Percentiles rank a stretch among this genome's conserved stretches.
Conservation (phyloP, 2,797 vertebrate species). For the Uromys caudimaculatus region DNA sequence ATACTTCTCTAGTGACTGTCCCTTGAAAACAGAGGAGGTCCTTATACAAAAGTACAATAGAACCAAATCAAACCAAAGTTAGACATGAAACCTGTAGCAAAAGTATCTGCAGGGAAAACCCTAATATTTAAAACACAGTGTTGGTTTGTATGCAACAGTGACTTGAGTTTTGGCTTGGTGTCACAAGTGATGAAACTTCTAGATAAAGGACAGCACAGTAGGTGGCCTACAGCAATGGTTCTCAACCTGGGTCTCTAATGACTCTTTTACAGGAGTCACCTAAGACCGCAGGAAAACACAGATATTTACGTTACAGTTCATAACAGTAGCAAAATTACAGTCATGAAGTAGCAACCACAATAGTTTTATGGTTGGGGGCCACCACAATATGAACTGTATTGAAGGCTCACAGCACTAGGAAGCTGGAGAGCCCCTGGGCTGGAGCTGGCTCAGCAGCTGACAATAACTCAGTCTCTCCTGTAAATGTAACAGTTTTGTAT, state of each 20-base stretch:
- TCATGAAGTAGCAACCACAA: neutral
- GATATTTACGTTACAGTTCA: neutral
- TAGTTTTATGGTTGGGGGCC: neutral
- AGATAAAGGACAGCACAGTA: neutral
- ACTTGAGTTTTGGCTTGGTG: slow-evolving; percentile 61
- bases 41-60: slow-evolving; percentile 63
- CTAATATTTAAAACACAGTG: slow-evolving; percentile 49
- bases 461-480: slow-evolving; percentile 43
- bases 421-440: neutral
- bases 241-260: too few relatives aligned
- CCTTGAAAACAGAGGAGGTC: slow-evolving; percentile 54
- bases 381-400: neutral
- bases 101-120: neutral
- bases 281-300: neutral
- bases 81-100: slow-evolving; percentile 20
- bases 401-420: neutral
- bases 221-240: neutral
- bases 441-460: neutral
- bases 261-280: too few relatives aligned
- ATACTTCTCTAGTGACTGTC: slow-evolving; percentile 57
- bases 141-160: slow-evolving; percentile 28
- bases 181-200: neutral
- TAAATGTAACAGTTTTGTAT: slow-evolving; percentile 30
- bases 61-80: slow-evolving; percentile 27
- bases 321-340: neutral